Base-by-base conservation (phyloP, 2,797 vertebrate species). In the Pristis pectinata region DNA sequence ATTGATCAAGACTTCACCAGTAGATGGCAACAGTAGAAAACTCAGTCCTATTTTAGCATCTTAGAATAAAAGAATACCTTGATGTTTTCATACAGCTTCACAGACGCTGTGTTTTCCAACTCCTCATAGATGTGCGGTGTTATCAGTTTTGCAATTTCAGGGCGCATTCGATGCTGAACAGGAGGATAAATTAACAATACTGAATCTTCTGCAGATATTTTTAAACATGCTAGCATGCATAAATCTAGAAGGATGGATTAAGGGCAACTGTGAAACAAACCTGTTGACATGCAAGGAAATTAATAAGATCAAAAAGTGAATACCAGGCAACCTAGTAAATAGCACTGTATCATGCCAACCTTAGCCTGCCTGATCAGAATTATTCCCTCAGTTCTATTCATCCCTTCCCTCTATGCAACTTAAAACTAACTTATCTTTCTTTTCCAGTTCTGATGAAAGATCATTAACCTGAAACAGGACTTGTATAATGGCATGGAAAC, bases 161-260 rank as follows among this genome's bases (percentile, higher is more conserved):
- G 95, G 22, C 95, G 95, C 96, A 96, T 96, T 30, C 95, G 96
- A 95, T 96, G 96, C 96, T 96, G 37, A 1, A 85, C 3, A 95
- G 92, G 44, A 67, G 82, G 27, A 41, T 34, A 72, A 93, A 53
- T 0, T 4, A 30, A 34, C 27, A 17, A 34, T 24, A 70, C 1
- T 92, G n/a, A 92, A 61, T 67, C 24, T 92, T n/a, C 17, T 41
- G 79, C 17, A 72, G 3, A 87, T 34, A 49, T 56, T 27, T 72
- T 34, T 74, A 87, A 17, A 87, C 53, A 41, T 9, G 3, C 19
- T 67, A 87, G 64, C 59, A 41, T n/a, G 53, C 49, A n/a, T 15
- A 80, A 7, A n/a, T 56, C 83, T 34, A 59, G 44, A 83, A 83
- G 87, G 27, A 30, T 59, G 34, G n/a, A 37, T n/a, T 4, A 85